Evolutionary conservation across 2,888 invertebrate genomes (phyloP), one percentile per base, ranked within the genome.

Genomic region (Stenchaetothrips biformis): DNA sequence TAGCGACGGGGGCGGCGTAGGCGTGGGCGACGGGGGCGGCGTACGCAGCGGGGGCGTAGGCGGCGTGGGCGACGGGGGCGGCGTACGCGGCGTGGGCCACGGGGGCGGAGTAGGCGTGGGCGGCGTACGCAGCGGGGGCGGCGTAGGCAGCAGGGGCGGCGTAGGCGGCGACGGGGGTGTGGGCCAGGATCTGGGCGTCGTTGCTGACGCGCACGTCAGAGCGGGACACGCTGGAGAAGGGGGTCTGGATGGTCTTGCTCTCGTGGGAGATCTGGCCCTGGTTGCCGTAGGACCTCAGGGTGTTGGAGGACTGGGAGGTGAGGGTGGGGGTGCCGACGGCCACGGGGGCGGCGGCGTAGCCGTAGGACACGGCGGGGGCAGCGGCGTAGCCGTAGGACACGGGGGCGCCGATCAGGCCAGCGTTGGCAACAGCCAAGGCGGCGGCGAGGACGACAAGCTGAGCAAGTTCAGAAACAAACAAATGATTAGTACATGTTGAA

Each of bases 211-310:
- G 90, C 49, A 92, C 90, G 84, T 92, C 92, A 47, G 91, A 88
- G 85, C 92, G 92, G 84, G 91, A 90, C 78, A 92, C 92, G 85
- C 91, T 92, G 79, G 92, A 92, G 88, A 90, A 93, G 11, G 93
- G 92, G 3, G 93, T 93, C 86, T 92, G 91, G 83, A 93, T 90
- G 82, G 91, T 90, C 86, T 92, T 93, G 25, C 90, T 89, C 87
- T 91, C 91, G 79, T 92, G 92, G 21, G 93, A 92, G 81, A 92
- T 89, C 82, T 87, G 86, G 82, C 92, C 92, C 82, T 93, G 87
- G 85, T 93, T 93, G 83, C 91, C 93, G 81, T 89, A 91, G 78
- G 90, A 89, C 82, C 92, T 88, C 83, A 90, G 86, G 83, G 90
- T 91, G 86, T 92, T 92, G 81, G 90, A 89, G 67, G 90, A 89